Base-by-base conservation (phyloP, 2,797 vertebrate genomes). In the Pseudochromis fuscus region DNA sequence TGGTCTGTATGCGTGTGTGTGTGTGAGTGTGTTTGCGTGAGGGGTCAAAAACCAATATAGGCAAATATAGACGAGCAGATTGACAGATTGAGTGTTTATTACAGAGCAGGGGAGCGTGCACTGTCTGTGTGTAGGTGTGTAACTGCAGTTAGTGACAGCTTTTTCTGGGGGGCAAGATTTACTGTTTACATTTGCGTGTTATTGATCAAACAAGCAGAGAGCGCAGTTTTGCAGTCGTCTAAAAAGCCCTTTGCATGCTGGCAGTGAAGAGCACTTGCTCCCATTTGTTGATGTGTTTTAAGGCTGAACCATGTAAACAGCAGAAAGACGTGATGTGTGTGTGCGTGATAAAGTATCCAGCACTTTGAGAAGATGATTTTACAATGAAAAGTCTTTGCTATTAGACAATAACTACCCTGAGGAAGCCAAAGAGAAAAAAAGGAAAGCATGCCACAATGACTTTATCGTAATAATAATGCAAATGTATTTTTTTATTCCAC, bases 11-110 rank as follows among this genome's bases (percentile, higher is more conserved):
- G 21, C 50, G 53, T 40, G 58, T 56, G 46, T 46, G 28, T 40
- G 40, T 16, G 45, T 12, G 42, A 4, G 42, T 21, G n/a, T 23
- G 42, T 21, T 38, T 49, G 61, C 21, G 37, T 23, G 19, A 76
- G 37, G 49, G 84, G 79, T 83, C 79, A 86, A 78, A 78, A 73
- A 58, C 16, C 68, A 72, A 60, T 21, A 52, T 5, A 64, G 55
- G 68, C 58, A 40, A 56, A 55, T 50, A 61, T 33, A 72, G 64
- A 51, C 31, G 28, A 44, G 33, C 42, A 74, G 24, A 61, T 7
- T 69, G 71, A 72, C 35, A 72, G 31, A 64, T 40, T 51, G 24
- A 24, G 57, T 65, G n/a, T 58, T 60, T 64, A 56, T 63, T 35
- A 25, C n/a, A 25, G 30, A 48, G 31, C 24, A 49, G 0, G 23